Percentiles rank a stretch among this genome's conserved stretches.
These are phyloP conservation scores for Bos javanicus DNA, from an alignment of 2,113 vertebrate genomes.

Conservation along the genomic window DNA sequence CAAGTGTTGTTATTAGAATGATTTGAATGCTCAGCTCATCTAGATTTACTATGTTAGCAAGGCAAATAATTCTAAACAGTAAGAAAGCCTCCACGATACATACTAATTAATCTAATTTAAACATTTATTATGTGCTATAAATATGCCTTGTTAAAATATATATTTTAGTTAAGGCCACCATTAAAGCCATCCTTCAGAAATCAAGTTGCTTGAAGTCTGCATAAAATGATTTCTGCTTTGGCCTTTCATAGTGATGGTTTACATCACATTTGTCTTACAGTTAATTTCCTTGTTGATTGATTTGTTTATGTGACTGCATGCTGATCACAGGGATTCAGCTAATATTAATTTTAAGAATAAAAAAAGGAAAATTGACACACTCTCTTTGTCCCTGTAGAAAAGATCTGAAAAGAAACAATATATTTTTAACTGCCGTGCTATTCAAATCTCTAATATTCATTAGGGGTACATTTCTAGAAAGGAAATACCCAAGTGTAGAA, in stretches of 20 bases:
- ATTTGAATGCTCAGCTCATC: constrained; percentile 53
- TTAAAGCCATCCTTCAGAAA: constrained; percentile 50
- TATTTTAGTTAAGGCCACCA: constrained; percentile 43
- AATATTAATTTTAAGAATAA: constrained; percentile 12
- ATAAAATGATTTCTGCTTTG: constrained; percentile 36
- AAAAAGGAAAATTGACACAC: neutral
- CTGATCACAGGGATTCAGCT: neutral
- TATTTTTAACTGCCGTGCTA: neutral
- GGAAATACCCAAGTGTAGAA: constrained; percentile 12
- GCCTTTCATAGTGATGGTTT: neutral
- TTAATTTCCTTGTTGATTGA: constrained; percentile 3
- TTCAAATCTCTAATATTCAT: constrained; percentile 21
- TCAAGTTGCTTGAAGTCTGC: neutral
- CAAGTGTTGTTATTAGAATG: constrained; percentile 66
- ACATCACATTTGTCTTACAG: neutral
- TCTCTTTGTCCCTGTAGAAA: neutral
- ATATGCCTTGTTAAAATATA: constrained; percentile 63
- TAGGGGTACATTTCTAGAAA: neutral
- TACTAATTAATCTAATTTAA: constrained; percentile 68
- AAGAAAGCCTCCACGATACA: constrained; percentile 41
- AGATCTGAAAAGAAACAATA: constrained; percentile 25
- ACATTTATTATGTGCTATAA: constrained; percentile 65
- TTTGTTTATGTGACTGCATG: constrained; percentile 44
- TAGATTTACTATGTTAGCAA: constrained; percentile 56
- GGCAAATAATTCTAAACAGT: constrained; percentile 66